Conservation (phyloP, 1,140 invertebrate species). For the Cataglyphis hispanica region DNA sequence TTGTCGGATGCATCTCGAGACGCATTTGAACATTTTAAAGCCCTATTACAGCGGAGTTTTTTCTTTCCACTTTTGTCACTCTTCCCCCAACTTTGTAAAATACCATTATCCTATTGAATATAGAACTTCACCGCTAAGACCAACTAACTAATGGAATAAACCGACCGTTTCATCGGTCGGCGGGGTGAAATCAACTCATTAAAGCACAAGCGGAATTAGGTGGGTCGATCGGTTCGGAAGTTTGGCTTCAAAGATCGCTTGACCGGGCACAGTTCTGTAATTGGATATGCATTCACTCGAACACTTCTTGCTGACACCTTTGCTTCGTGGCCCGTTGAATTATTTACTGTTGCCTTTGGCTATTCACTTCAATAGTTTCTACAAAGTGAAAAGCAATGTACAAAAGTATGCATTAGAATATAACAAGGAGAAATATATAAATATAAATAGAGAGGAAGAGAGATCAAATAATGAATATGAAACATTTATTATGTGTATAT, state of each 20-base stretch:
- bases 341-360: constrained; percentile 51
- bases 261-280: constrained; percentile 55
- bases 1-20: constrained; percentile 27
- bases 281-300: constrained; percentile 70
- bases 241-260: constrained; percentile 66
- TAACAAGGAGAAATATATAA: neutral
- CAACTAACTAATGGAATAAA: constrained; percentile 35
- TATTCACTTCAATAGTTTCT: constrained; percentile 20
- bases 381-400: constrained; percentile 23
- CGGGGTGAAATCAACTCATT: constrained; percentile 49
- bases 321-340: constrained; percentile 42
- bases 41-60: neutral
- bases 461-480: neutral
- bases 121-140: neutral
- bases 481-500: neutral
- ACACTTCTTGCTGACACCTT: constrained; percentile 60
- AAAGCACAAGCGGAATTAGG: constrained; percentile 50
- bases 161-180: constrained; percentile 20
- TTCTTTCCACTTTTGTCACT: neutral
- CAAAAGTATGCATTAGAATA: constrained; percentile 31
- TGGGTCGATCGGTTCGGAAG: constrained; percentile 56
- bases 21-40: constrained; percentile 38
- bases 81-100: neutral
- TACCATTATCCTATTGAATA: neutral
- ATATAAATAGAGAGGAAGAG: neutral